These are phyloP conservation scores for Oscarella lobularis DNA, from an alignment of 37 sponge, comb jelly and placozoan genomes.

Conservation along the genomic window DNA sequence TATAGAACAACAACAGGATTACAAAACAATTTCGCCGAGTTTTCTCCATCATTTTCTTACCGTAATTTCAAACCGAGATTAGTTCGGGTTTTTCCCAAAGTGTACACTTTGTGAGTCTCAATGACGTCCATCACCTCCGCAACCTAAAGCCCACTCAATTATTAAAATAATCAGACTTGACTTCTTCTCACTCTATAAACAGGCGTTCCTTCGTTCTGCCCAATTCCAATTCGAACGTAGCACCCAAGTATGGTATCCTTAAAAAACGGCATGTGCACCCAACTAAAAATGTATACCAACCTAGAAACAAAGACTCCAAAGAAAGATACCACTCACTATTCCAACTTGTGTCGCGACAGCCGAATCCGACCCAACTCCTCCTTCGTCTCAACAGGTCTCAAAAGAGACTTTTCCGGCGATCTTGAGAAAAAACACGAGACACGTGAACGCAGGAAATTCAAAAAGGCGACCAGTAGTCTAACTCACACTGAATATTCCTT, in stretches of 20 bases:
- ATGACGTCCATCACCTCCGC: conserved; percentile 75
- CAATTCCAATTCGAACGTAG: conserved; percentile 92
- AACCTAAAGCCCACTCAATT: conserved; percentile 33
- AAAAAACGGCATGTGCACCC: conserved; percentile 97
- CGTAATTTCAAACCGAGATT: conserved; percentile 77
- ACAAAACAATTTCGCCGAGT: neutral
- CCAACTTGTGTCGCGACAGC: conserved; percentile 78
- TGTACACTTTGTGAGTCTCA: conserved; percentile 79
- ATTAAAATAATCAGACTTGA: too few relatives aligned
- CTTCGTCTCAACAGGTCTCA: neutral
- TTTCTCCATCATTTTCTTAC: conserved; percentile 14
- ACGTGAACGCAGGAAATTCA: too few relatives aligned
- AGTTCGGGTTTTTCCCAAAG: conserved; percentile 62
- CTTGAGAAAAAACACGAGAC: too few relatives aligned
- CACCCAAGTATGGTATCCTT: conserved; percentile 59
- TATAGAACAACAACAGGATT: conserved; percentile 2
- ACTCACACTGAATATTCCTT: too few relatives aligned
- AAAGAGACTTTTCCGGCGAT: too few relatives aligned
- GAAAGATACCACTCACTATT: conserved; percentile 45
- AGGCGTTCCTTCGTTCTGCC: conserved; percentile 75
- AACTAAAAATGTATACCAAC: conserved; percentile 12
- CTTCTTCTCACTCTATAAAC: conserved; percentile 66
- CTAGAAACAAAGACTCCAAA: too few relatives aligned
- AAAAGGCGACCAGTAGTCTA: too few relatives aligned
- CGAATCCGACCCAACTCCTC: conserved; percentile 28